Conservation (phyloP, 2,113 vertebrate genomes). For the Pterocles orientalis region DNA sequence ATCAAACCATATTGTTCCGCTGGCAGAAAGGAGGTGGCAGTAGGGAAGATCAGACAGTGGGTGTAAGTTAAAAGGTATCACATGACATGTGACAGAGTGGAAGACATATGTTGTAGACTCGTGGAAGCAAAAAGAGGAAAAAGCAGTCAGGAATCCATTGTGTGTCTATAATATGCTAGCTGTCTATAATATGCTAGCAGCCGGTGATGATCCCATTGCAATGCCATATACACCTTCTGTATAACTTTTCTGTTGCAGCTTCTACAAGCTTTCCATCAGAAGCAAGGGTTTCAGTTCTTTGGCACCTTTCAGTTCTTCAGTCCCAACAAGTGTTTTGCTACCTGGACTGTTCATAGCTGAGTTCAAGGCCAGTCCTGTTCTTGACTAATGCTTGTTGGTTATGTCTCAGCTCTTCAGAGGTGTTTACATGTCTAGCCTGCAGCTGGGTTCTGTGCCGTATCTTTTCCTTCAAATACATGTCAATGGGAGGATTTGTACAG, state of each 20-base stretch:
- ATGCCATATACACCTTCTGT: not conserved
- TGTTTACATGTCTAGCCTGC: not conserved
- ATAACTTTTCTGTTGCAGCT: not conserved
- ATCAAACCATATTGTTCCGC: slow-evolving; percentile 3
- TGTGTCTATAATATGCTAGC: not conserved
- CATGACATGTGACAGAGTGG: not conserved
- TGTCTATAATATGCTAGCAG: not conserved
- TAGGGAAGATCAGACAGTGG: not conserved
- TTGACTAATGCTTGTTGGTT: not conserved
- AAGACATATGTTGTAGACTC: slow-evolving; percentile 8
- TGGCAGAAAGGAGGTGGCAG: slow-evolving; percentile 31
- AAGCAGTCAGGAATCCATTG: not conserved
- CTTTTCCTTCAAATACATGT: not conserved
- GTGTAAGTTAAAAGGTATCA: not conserved
- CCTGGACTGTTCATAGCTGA: not conserved
- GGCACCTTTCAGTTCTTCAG: not conserved
- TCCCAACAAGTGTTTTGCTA: not conserved
- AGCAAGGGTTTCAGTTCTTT: not conserved
- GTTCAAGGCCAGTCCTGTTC: not conserved
- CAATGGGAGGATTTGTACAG: not conserved
- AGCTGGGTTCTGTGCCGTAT: not conserved
- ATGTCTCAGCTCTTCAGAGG: not conserved
- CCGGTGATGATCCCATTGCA: not conserved
- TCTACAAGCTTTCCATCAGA: not conserved
- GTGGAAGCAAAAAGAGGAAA: not conserved